phyloP scores from a whole-genome alignment of 2,888 invertebrate species.

The Seladonia tumulorum region DNA sequence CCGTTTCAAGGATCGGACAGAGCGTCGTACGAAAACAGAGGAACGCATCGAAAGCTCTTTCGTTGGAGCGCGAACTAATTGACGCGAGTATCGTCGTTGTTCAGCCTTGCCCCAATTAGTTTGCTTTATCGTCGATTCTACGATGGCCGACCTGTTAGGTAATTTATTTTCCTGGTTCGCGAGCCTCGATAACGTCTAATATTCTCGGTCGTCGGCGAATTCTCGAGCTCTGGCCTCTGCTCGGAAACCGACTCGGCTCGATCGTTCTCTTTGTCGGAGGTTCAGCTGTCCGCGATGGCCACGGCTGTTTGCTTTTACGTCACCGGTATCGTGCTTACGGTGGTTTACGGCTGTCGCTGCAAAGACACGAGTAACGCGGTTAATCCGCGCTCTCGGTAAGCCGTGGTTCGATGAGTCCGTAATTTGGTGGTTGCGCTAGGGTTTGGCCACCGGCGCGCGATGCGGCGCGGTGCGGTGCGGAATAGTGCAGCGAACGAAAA shows the following conservation, averaged over 20 bases:
- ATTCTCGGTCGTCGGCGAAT: neutral
- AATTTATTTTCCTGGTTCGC: neutral
- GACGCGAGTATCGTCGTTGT: neutral
- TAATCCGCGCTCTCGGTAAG: slow-evolving; percentile 13
- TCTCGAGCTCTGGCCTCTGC: neutral
- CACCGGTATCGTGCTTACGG: neutral
- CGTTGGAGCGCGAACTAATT: neutral
- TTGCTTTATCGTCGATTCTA: neutral
- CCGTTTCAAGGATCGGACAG: neutral
- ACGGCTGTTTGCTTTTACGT: slow-evolving; percentile 36
- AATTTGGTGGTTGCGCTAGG: slow-evolving; percentile 3
- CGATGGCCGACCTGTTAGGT: neutral
- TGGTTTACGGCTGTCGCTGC: slow-evolving; percentile 3
- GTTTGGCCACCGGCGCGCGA: neutral
- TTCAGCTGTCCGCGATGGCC: slow-evolving; percentile 27
- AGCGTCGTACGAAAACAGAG: neutral
- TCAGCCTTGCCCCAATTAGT: neutral
- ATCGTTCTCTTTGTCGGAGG: slow-evolving; percentile 41
- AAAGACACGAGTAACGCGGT: slow-evolving; percentile 10
- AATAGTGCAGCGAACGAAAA: neutral
- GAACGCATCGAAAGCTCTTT: neutral
- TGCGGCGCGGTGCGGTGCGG: neutral
- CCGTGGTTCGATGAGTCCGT: slow-evolving; percentile 9
- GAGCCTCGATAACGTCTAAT: neutral
- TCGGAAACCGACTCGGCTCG: neutral